Conservation (phyloP, 2,888 invertebrate genomes). For the Prenolepis imparis region DNA sequence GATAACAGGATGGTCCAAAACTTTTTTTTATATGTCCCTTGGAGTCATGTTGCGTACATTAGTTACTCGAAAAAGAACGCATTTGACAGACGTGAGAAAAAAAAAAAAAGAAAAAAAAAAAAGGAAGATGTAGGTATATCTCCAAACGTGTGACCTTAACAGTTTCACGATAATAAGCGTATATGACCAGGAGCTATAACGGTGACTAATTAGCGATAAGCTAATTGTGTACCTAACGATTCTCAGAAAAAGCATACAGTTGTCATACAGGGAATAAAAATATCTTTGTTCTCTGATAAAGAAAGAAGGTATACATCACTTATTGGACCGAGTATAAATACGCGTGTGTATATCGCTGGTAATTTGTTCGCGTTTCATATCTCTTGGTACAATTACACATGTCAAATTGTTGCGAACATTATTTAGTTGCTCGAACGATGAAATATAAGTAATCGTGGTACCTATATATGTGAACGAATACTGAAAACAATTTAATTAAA, state of each 20-base stretch:
- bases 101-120: too few species aligned
- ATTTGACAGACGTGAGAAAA: conserved; percentile 12
- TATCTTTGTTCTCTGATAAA: conserved; percentile 1
- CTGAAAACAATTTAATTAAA: background rate
- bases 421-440: background rate
- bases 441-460: background rate
- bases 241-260: conserved; percentile 38
- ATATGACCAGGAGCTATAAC: conserved; percentile 33
- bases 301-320: background rate
- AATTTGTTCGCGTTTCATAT: background rate
- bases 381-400: background rate
- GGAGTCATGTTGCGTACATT: conserved; percentile 24
- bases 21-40: conserved; percentile 17
- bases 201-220: conserved; percentile 55
- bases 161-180: conserved; percentile 8
- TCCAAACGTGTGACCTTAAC: background rate
- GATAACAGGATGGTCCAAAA: conserved; percentile 25
- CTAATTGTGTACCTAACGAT: conserved; percentile 30
- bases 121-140: background rate
- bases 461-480: background rate
- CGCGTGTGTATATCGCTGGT: background rate
- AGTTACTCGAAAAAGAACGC: conserved; percentile 28
- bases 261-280: conserved; percentile 27
- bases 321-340: conserved; percentile 1
- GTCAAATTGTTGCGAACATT: background rate